phyloP scores from a whole-genome alignment of 1,140 invertebrate species.

The Olivierus martensii region DNA sequence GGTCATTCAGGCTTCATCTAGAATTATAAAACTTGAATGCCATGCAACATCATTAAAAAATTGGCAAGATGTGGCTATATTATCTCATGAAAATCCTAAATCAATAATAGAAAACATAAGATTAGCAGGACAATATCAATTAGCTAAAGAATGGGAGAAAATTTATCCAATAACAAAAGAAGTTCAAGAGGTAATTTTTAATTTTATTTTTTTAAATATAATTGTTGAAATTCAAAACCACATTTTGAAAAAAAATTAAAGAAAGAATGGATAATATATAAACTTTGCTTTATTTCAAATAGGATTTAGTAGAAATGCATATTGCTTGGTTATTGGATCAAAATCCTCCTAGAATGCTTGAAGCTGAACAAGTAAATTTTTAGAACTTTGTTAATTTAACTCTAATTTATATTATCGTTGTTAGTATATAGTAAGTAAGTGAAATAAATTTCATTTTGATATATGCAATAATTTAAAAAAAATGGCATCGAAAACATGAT shows the following conservation, averaged over 20 bases:
- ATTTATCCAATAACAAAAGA: conserved; percentile 5
- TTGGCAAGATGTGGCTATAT: conserved; percentile 14
- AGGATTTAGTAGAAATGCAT: conserved; percentile 8
- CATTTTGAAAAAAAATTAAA: no score
- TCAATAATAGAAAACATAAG: conserved; percentile 8
- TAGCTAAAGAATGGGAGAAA: conserved; percentile 8
- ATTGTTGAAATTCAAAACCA: background rate
- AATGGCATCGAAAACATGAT: no score
- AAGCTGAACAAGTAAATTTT: conserved; percentile 4
- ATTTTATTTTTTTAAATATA: background rate
- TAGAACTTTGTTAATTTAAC: no score
- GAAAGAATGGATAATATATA: no score
- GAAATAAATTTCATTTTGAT: no score
- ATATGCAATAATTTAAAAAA: no score
- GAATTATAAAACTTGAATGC: background rate
- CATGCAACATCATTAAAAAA: conserved; percentile 1
- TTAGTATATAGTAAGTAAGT: no score
- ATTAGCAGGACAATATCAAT: conserved; percentile 5
- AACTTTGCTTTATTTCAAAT: background rate
- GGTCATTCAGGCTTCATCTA: background rate
- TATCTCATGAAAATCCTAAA: conserved; percentile 7
- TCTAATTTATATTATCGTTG: no score
- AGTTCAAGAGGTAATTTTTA: conserved; percentile 4
- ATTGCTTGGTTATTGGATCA: conserved; percentile 7
- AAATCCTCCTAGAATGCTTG: background rate